Base-by-base conservation (phyloP, 2,888 invertebrate genomes). In the Apotomis capreana region DNA sequence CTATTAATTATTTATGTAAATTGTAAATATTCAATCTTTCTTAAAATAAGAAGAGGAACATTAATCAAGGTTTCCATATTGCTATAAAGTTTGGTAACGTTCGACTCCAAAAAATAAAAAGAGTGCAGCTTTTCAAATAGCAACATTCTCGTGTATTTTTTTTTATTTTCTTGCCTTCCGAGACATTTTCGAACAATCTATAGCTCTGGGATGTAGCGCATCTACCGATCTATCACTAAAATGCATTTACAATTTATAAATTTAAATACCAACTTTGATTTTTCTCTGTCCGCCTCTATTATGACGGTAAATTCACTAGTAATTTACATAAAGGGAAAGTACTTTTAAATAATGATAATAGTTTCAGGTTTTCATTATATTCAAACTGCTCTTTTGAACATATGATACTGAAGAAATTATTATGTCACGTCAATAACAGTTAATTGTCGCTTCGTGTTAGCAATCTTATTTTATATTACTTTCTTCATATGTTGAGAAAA, bases 21-120 rank as follows among this genome's bases (percentile, higher is more conserved):
- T 90, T 92, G 93, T 94, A 94, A 93, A 94, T 94, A 94, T 92
- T 89, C 83, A 89, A 89, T 93, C 90, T 93, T 91, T 92, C 93
- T 93, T 93, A 94, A 93, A 90, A 93, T 82, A 93, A 93, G 90
- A 90, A 91, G 92, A 93, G 94, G 93, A 94, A 93, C 94, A 93
- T 94, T 87, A 89, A 91, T 92, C 83, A 92, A 90, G 91, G 90
- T 93, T 89, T 87, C 84, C 86, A 87, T 92, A 92, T 91, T 89
- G 89, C 90, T 92, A 89, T 88, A 84, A 83, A 83, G 89, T 88
- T 88, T 90, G 93, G 93, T 93, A 93, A 93, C 91, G 85, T 87
- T 88, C 83, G 85, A 89, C 87, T 89, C 87, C 86, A 83, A 85
- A 81, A 89, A 88, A 88, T 84, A 82, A 89, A 88, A 87, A 83